These are phyloP conservation scores for Ceratitis capitata DNA, from an alignment of 1,140 invertebrate genomes.

Conservation along the genomic window DNA sequence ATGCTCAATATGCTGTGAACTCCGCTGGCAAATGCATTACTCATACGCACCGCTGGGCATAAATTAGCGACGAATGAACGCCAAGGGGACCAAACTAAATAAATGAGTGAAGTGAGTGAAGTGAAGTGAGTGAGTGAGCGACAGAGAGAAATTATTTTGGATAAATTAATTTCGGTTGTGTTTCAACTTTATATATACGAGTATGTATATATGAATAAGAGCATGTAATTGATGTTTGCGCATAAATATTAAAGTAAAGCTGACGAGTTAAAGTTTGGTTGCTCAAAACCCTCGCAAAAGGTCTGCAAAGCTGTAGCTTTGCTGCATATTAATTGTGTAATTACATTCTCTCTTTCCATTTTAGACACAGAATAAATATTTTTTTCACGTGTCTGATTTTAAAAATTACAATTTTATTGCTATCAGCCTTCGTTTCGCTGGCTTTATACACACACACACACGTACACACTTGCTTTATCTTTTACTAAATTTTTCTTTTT, in stretches of 20 bases:
- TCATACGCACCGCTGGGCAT: slow-evolving; percentile 13
- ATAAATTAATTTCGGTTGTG: background rate
- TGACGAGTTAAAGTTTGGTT: background rate
- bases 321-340: background rate
- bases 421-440: background rate
- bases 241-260: background rate
- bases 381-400: background rate
- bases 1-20: background rate
- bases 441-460: background rate
- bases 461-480: background rate
- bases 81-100: background rate
- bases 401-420: background rate
- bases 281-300: background rate
- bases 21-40: background rate
- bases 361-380: too few relatives aligned
- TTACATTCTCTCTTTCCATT: background rate
- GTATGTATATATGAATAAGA: background rate
- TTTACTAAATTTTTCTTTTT: too few relatives aligned
- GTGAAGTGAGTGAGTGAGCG: background rate
- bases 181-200: too few relatives aligned
- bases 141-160: background rate
- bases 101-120: background rate
- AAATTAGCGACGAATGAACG: background rate
- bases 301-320: background rate
- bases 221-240: background rate